Evolutionary conservation across 2,797 vertebrate species (phyloP).

Genomic region (Sebastes melanostomus): DNA sequence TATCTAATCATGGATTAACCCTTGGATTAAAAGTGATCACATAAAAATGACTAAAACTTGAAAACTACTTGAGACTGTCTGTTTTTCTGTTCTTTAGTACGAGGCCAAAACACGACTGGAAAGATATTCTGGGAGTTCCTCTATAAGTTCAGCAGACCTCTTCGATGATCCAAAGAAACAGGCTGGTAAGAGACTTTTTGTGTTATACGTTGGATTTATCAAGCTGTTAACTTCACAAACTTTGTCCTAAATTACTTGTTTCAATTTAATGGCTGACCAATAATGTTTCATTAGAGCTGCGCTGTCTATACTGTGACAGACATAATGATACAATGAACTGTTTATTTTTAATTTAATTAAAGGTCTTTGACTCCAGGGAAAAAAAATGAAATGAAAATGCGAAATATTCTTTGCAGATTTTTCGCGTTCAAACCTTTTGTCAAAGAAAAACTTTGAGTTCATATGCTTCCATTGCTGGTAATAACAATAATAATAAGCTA

Average conservation of each 20-base stretch:
- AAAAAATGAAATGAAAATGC: too few species aligned
- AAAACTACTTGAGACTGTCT: background rate
- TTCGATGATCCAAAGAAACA: conserved; percentile 93
- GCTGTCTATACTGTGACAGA: background rate
- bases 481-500: too few species aligned
- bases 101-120: conserved; percentile 91
- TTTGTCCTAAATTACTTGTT: background rate
- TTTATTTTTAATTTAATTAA: too few species aligned
- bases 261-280: background rate
- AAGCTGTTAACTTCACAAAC: background rate
- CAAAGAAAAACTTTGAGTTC: too few species aligned
- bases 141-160: conserved; percentile 94
- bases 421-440: too few species aligned
- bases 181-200: conserved; percentile 71
- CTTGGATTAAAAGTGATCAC: background rate
- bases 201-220: background rate
- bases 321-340: background rate
- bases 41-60: background rate
- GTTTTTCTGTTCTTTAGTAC: conserved; percentile 78
- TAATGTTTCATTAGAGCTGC: background rate
- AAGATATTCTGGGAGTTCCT: conserved; percentile 85
- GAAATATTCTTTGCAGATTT: too few species aligned
- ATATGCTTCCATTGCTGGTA: too few species aligned
- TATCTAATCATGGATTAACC: background rate
- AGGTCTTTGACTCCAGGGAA: too few species aligned